Conservation (phyloP, 2,797 vertebrate species). For the Crossoptilon crossoptilon region DNA sequence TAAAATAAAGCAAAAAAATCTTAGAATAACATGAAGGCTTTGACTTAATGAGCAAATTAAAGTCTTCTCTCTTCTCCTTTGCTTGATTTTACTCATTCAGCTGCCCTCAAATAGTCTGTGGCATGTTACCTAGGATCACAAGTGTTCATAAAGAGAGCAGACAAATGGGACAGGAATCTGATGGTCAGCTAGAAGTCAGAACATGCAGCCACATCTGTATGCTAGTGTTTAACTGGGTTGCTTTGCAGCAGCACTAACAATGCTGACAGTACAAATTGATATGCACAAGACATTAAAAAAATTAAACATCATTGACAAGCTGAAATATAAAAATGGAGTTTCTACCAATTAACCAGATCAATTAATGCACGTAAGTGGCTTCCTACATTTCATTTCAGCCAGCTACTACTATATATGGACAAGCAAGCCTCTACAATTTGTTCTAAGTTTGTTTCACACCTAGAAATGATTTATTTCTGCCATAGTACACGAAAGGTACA, state of each 20-base stretch:
- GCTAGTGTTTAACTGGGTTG: not conserved
- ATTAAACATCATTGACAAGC: not conserved
- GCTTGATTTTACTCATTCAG: not conserved
- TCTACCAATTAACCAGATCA: not conserved
- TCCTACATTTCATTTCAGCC: not conserved
- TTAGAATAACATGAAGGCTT: slow-evolving; percentile 24
- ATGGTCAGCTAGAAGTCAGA: not conserved
- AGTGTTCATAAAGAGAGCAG: not conserved
- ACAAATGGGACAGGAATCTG: not conserved
- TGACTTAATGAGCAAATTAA: not conserved
- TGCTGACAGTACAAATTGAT: not conserved
- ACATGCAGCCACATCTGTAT: not conserved
- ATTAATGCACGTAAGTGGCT: not conserved
- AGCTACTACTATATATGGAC: not conserved
- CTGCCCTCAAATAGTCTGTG: not conserved
- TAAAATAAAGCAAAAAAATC: not conserved
- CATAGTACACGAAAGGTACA: not conserved
- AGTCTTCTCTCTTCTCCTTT: not conserved
- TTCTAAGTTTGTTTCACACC: not conserved
- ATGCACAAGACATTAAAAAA: not conserved
- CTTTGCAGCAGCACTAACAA: not conserved
- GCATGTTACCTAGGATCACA: not conserved
- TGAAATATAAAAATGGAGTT: not conserved
- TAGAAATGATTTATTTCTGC: not conserved
- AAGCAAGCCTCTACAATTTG: not conserved